Evolutionary conservation across 2,797 vertebrate genomes (phyloP).

Genomic region (Lycodopsis pacificus): DNA sequence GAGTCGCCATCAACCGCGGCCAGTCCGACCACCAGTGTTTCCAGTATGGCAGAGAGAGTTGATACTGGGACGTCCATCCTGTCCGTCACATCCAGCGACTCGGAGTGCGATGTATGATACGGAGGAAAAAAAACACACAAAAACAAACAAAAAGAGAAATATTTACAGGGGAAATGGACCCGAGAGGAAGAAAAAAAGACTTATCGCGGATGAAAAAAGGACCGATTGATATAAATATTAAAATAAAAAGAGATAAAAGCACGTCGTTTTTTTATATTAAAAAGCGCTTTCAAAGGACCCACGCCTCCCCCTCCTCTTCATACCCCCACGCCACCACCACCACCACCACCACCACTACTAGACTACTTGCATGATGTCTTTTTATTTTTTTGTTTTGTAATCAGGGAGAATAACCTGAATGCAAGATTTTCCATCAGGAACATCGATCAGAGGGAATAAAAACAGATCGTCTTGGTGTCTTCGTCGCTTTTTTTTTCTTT

Average conservation of each 20-base stretch:
- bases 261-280: constrained; percentile 84
- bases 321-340: constrained; percentile 79
- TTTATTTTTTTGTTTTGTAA: constrained; percentile 82
- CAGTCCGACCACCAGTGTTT: constrained; percentile 98
- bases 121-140: constrained; percentile 46
- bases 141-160: constrained; percentile 85
- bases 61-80: constrained; percentile 98
- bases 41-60: constrained; percentile 96
- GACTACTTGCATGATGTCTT: constrained; percentile 93
- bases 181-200: constrained; percentile 83
- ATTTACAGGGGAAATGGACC: constrained; percentile 90
- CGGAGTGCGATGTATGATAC: constrained; percentile 99
- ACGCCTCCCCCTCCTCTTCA: constrained; percentile 86
- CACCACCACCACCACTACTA: constrained; percentile 57
- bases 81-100: constrained; percentile 99
- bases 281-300: constrained; percentile 97
- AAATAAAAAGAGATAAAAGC: constrained; percentile 91
- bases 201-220: constrained; percentile 88
- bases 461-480: constrained; percentile 84
- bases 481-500: constrained; percentile 71
- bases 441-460: constrained; percentile 94
- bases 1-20: constrained; percentile 98
- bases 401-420: constrained; percentile 85
- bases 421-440: constrained; percentile 88
- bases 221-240: constrained; percentile 88